Evolutionary conservation across 2,113 vertebrate species (phyloP).

Genomic region (Salvelinus namaycush): DNA sequence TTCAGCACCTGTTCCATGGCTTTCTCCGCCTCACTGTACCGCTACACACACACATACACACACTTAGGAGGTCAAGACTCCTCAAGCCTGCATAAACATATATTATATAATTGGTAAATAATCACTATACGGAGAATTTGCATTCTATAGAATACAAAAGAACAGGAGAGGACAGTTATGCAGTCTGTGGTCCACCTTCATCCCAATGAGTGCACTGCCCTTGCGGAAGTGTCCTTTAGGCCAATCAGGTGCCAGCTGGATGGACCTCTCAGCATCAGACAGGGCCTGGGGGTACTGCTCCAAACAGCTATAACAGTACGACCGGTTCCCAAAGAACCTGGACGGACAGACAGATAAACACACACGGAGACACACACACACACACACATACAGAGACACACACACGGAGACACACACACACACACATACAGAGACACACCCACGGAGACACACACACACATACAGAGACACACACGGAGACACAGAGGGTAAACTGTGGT

Average conservation of each 20-base stretch:
- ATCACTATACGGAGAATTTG: not conserved
- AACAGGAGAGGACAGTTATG: not conserved
- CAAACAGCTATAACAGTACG: conserved; percentile 80
- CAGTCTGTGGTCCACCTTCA: conserved; percentile 64
- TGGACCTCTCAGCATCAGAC: conserved; percentile 76
- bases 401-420: not conserved
- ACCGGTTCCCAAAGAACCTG: conserved; percentile 81
- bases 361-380: not conserved
- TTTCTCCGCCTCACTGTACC: conserved; percentile 76
- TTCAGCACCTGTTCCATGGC: conserved; percentile 79
- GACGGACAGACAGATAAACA: not conserved
- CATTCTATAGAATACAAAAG: too few relatives aligned
- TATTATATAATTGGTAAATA: too few relatives aligned
- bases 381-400: not conserved
- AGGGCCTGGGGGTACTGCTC: conserved; percentile 75
- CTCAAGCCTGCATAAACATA: too few relatives aligned
- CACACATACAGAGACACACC: not conserved
- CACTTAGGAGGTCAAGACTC: too few relatives aligned
- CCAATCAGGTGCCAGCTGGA: conserved; percentile 75
- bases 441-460: too few relatives aligned
- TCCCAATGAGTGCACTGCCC: conserved; percentile 77
- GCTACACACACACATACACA: conserved; percentile 50
- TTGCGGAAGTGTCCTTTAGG: conserved; percentile 80
- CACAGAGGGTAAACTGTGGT: not conserved
- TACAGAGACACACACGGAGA: too few relatives aligned